A percentile compares a stretch with the other conserved stretches of the same genome.
Conservation (phyloP, 2,113 vertebrate genomes). For the Thalassarche chlororhynchos region DNA sequence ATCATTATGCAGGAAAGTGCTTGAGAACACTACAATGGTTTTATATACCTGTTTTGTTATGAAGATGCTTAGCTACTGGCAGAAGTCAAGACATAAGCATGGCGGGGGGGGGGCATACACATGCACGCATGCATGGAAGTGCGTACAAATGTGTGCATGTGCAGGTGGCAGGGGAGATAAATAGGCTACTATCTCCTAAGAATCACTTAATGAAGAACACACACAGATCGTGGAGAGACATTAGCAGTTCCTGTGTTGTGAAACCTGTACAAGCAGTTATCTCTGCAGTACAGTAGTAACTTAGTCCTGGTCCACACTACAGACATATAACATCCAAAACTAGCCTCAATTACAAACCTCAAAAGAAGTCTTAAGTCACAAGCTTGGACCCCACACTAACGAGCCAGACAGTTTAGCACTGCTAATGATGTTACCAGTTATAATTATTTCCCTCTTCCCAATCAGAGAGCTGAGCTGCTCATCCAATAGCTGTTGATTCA, state of each 20-base stretch:
- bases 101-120: neutral
- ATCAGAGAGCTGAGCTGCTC: neutral
- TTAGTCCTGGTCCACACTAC: neutral
- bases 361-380: neutral
- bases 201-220: neutral
- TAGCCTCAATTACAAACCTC: neutral
- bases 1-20: neutral
- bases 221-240: neutral
- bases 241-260: neutral
- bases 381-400: neutral
- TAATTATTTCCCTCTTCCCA: neutral
- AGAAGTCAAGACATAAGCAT: neutral
- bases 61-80: neutral
- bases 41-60: neutral
- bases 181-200: neutral
- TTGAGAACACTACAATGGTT: neutral
- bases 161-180: neutral
- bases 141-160: rapidly evolving
- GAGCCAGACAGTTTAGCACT: neutral
- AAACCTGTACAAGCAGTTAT: neutral
- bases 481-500: neutral
- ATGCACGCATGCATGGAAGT: rapidly evolving
- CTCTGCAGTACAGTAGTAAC: neutral
- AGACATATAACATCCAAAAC: neutral
- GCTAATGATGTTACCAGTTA: neutral